Evolutionary conservation across 2,113 vertebrate species (phyloP), one percentile per base, ranked within the genome.

Genomic region (Columba janthina): DNA sequence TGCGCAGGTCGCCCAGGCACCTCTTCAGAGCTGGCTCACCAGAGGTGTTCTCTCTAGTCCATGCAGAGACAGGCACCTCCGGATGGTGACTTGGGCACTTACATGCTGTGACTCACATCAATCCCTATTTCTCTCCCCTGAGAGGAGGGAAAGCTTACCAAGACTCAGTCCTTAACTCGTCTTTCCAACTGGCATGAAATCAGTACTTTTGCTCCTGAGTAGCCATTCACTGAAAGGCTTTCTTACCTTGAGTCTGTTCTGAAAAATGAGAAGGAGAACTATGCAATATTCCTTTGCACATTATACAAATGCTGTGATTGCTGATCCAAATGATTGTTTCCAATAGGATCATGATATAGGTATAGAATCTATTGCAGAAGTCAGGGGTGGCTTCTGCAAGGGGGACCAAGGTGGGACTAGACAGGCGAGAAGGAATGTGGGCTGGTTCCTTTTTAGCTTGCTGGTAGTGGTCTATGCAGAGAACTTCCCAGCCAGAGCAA

Each of bases 161-260:
- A 51, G 46, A n/a, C 42, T 70, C 6, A 0, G 31, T 21, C 36
- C n/a, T 53, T 61, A 26, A 20, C 50, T 88, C 15, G 3, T 25
- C 36, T 90, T 75, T 78, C 74, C 79, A 65, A 26, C 71, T 69
- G 65, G 51, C 60, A 42, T 84, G 73, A 86, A 73, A 70, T 26
- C 29, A 0, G 21, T n/a, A 12, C 31, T 31, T 36, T 25, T 67
- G 48, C 40, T 88, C 85, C 66, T 51, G 60, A 88, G 83, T 6
- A 93, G 86, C 56, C 42, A 0, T 10, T 67, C 57, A 11, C 44
- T 13, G 36, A 67, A 69, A 50, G 18, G 56, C 15, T 73, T 62
- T 50, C 64, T 51, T 25, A 15, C n/a, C 29, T 46, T 11, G 7
- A 1, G 0, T 29, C 42, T 36, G 54, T 36, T 50, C 56, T 8